Evolutionary conservation across 2,888 invertebrate genomes (phyloP), one percentile per base, ranked within the genome.

Genomic region (Blomia tropicalis): DNA sequence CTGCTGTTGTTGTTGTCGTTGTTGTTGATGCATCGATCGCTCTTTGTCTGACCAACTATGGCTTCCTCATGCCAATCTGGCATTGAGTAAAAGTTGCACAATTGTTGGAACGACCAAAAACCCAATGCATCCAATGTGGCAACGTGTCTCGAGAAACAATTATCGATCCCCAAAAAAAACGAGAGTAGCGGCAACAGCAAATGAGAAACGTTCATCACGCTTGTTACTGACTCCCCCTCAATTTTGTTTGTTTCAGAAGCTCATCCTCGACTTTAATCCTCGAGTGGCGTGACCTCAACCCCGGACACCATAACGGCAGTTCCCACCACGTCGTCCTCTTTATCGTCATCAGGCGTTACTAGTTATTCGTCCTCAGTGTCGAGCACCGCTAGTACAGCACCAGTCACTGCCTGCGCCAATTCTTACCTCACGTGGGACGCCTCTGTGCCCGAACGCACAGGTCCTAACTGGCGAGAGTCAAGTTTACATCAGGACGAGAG

Each of bases 391-490:
- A 47, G 51, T n/a, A 47, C 51, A 25, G 51, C 51, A n/a, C 51
- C 51, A 7, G 23, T 47, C 51, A 47, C 51, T 47, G 51, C 51
- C 51, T 47, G 51, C 51, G 23, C 27, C 51, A 47, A 47, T n/a
- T 47, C 51, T 27, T 27, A 47, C 51, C 51, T 25, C 51, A 22
- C 27, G 7, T 36, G 36, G 36, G 36, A 36, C 36, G 51, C 51
- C 51, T n/a, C 51, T 25, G 51, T 47, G 51, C 51, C 51, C 51
- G 51, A 47, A 47, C 51, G 51, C 51, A n/a, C 14, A 41, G 51
- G 51, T 11, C 51, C 51, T 47, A 47, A 47, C 51, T 47, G 51
- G 51, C 51, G 23, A 22, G 51, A 47, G 22, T 22, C 51, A 14
- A 27, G 7, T 47, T 7, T 11, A n/a, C 51, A 19, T n/a, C 7